Evolutionary conservation across 1,140 invertebrate genomes (phyloP), one percentile per base, ranked within the genome.

Genomic region (Mycetomoellerius zeteki): DNA sequence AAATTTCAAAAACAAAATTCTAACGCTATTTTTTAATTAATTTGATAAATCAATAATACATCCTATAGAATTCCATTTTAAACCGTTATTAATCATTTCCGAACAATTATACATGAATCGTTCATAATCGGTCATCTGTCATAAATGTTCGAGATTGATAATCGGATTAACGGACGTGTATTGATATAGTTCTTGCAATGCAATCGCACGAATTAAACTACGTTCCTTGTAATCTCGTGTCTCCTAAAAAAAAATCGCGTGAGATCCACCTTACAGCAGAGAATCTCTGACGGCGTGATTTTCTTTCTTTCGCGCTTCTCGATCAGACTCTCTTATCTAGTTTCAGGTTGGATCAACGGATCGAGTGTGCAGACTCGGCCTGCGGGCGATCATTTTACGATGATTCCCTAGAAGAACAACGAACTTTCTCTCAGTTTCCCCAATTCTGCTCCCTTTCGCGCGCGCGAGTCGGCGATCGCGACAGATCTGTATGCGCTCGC

Each of bases 401-500:
- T 72, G 73, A 43, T 81, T 19, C 7, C 58, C 54, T 33, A 33
- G 37, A 82, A 50, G 50, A 90, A 87, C 62, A 69, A 47, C 71
- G 62, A 75, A 71, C 52, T 64, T 27, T 60, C 16, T 14, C 50
- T 56, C 19, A 60, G 3, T 37, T 16, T 56, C 50, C 30, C 30
- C 30, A 24, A 16, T 58, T 2, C 7, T 16, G n/a, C 7, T 58
- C 8, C 19, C n/a, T 58, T 10, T 76, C 27, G 37, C 30, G 54
- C 72, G 77, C 73, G 47, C 71, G 87, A 81, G 50, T 24, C 65
- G 71, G 56, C 81, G 72, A 78, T 69, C 87, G 52, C 86, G 90
- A 62, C 92, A 90, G 89, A 91, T 80, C 90, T 92, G 37, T 75
- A 50, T 73, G 89, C 91, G 92, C 91, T 92, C 93, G 93, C 93